phyloP scores from a whole-genome alignment of 2,113 vertebrate species.

The Microtus montanus region DNA sequence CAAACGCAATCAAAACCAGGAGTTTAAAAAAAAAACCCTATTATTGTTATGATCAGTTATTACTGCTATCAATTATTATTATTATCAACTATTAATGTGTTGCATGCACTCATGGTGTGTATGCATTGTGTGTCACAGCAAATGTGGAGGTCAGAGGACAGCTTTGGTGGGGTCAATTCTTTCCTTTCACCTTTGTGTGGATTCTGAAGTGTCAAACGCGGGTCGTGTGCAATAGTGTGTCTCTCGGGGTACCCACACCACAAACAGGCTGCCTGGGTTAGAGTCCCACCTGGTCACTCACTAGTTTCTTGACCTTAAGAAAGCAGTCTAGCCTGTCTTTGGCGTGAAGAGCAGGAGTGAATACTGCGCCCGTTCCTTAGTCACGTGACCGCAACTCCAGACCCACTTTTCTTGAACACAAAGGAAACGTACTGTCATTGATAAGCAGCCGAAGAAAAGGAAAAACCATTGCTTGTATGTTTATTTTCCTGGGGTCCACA shows the following conservation, averaged over 20 bases:
- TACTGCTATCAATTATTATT: background rate
- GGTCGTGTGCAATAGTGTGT: background rate
- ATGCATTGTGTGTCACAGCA: background rate
- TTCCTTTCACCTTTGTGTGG: background rate
- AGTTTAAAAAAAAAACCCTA: background rate
- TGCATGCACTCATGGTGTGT: too few relatives aligned
- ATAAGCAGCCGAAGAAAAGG: background rate
- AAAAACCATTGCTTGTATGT: background rate
- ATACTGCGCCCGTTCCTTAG: accelerated
- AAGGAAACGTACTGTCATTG: background rate
- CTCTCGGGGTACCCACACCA: background rate
- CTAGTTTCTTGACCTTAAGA: background rate
- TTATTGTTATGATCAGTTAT: too few relatives aligned
- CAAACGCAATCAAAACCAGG: background rate
- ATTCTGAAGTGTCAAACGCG: background rate
- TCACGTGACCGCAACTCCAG: background rate
- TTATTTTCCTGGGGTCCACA: background rate
- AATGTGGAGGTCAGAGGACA: background rate
- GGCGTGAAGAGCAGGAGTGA: background rate
- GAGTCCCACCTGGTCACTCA: background rate
- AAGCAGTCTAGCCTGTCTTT: background rate
- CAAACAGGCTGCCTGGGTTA: background rate
- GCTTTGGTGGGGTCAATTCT: background rate
- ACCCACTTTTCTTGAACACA: background rate
- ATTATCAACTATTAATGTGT: background rate